Conservation (phyloP, 1,140 invertebrate genomes). For the Calliphora vicina region DNA sequence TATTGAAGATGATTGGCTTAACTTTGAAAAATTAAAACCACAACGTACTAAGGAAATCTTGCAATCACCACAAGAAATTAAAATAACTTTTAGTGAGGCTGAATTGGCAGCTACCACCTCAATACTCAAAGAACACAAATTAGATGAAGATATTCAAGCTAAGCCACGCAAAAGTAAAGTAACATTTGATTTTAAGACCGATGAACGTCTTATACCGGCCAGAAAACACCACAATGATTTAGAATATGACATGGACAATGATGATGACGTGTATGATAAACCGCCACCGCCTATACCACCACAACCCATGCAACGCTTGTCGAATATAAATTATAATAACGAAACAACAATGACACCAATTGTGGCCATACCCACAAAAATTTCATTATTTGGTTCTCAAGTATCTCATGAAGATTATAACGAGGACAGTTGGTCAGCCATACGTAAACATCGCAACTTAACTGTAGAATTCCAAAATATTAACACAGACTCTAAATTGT, state of each 20-base stretch:
- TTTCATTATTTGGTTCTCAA: conserved; percentile 50
- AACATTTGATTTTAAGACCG: conserved; percentile 54
- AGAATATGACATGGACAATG: conserved; percentile 40
- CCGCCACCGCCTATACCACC: background rate
- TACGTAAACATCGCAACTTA: conserved; percentile 52
- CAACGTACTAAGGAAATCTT: background rate
- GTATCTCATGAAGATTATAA: conserved; percentile 42
- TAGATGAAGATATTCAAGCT: background rate
- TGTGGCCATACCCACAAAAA: background rate
- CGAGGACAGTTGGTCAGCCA: conserved; percentile 43
- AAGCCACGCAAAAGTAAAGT: conserved; percentile 45
- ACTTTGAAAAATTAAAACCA: conserved; percentile 50
- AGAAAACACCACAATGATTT: background rate
- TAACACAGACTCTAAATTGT: background rate
- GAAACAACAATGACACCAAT: background rate
- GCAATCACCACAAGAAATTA: background rate
- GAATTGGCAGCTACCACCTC: background rate
- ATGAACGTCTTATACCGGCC: conserved; percentile 50
- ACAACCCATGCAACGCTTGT: conserved; percentile 44
- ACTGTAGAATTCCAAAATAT: conserved; percentile 45
- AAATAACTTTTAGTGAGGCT: background rate
- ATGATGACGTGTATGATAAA: conserved; percentile 33
- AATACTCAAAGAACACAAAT: conserved; percentile 20
- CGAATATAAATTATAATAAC: conserved; percentile 31
- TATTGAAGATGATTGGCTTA: conserved; percentile 60